phyloP scores from a whole-genome alignment of 2,888 invertebrate species.

The Didymodactylos carnosus region DNA sequence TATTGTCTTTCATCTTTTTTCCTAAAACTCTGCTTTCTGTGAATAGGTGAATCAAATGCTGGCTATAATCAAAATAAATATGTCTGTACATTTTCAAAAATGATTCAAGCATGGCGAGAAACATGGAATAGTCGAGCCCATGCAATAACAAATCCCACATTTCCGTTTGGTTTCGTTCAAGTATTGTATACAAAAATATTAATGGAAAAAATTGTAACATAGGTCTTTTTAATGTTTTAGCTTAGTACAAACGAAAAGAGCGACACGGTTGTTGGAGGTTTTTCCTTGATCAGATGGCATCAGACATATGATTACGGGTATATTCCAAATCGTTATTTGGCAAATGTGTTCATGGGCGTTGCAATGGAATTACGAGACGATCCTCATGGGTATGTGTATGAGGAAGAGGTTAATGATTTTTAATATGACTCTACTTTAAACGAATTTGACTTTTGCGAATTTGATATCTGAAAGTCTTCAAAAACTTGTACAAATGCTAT shows the following conservation, averaged over 20 bases:
- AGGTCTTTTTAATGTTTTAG: neutral
- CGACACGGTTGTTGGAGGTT: slow-evolving; percentile 16
- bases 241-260: neutral
- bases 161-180: slow-evolving; percentile 29
- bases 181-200: slow-evolving; percentile 14
- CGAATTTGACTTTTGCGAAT: too few species aligned
- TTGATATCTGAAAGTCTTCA: too few species aligned
- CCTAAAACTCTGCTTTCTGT: too few species aligned
- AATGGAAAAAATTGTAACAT: neutral
- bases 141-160: slow-evolving; percentile 17
- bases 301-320: slow-evolving; percentile 25
- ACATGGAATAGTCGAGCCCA: slow-evolving; percentile 19
- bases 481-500: too few species aligned
- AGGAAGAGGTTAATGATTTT: neutral
- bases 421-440: too few species aligned
- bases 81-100: slow-evolving; percentile 24
- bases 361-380: slow-evolving; percentile 25
- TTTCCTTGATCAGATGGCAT: slow-evolving; percentile 25
- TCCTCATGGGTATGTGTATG: neutral
- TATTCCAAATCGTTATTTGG: slow-evolving; percentile 22
- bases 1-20: neutral
- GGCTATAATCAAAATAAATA: slow-evolving; percentile 18
- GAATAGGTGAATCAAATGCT: slow-evolving; percentile 21
- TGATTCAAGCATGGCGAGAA: slow-evolving; percentile 25
- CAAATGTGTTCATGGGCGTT: slow-evolving; percentile 25